Base-by-base conservation (phyloP, 2,797 vertebrate genomes). In the Diplodus sargus region DNA sequence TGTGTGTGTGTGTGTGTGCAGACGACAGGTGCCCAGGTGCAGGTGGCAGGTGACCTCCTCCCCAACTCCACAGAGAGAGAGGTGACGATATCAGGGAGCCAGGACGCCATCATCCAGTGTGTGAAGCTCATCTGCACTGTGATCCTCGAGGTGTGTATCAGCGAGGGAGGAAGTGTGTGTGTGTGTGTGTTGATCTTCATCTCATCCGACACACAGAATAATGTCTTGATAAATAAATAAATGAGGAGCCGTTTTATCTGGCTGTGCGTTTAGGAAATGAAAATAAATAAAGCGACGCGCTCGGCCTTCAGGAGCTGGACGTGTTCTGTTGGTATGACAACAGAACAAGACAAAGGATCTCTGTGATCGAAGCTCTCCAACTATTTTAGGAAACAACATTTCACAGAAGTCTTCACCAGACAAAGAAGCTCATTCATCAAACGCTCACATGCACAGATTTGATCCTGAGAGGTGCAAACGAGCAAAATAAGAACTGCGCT, bases 1-100 rank as follows among this genome's bases (percentile, higher is more conserved):
- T 71, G 54, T 47, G 60, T 74, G 28, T 57, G 10, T 81, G 34
- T 71, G 67, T 59, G 74, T 28, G 67, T 25, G 30, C 83, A 98
- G 97, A 96, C 95, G 12, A 97, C 97, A 0, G 98, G 97, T 54
- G 97, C 97, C 0, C 97, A 98, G 93, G 97, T 99, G 69, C 98
- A 99, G 91, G 98, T 99, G 72, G 97, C 97, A 0, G 97, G 97
- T 5, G 97, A 99, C 90, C 94, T 99, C 84, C 96, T 99, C 47
- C 98, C 97, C 58, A 98, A 98, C 93, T 99, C 97, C 90, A 99
- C 98, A 0, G 97, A 99, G 92, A 94, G 98, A 30, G 98, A 97
- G 1, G 98, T 99, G 89, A 98, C 97, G 0, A 96, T 99, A 89
- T 99, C 97, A 0, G 98, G 98, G 13, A 96, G 96, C 70, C 97